These are phyloP conservation scores for Spea bombifrons DNA, from an alignment of 2,113 vertebrate species.

Conservation along the genomic window DNA sequence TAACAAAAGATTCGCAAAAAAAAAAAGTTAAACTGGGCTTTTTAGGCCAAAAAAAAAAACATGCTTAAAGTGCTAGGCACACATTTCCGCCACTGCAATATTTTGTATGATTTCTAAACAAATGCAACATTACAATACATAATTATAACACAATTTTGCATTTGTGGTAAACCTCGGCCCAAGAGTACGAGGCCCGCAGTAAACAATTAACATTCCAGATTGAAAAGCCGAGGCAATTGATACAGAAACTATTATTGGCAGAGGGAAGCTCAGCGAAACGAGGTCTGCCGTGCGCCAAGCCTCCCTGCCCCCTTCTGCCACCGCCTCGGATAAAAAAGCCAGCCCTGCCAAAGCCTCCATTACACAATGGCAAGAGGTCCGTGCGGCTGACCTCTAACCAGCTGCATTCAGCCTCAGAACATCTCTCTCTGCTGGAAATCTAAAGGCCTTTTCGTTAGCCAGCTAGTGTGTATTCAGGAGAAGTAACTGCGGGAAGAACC, in stretches of 20 bases:
- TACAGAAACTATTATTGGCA: slow-evolving; percentile 80
- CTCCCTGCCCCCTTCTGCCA: slow-evolving; percentile 70
- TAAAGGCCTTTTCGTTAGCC: slow-evolving; percentile 99
- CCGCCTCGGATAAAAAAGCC: slow-evolving; percentile 67
- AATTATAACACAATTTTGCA: too few species aligned
- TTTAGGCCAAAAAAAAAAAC: too few species aligned
- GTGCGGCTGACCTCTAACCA: slow-evolving; percentile 97
- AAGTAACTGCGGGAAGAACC: slow-evolving; percentile 91
- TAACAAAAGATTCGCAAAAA: too few species aligned
- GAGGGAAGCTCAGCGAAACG: slow-evolving; percentile 81
- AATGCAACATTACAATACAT: too few species aligned
- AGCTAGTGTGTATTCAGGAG: slow-evolving; percentile 90
- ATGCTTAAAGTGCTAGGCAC: too few species aligned
- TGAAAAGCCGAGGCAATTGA: slow-evolving; percentile 19
- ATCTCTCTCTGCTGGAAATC: slow-evolving; percentile 99
- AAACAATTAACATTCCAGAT: not conserved
- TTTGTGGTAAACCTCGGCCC: not conserved
- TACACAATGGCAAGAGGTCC: slow-evolving; percentile 98
- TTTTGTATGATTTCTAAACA: too few species aligned
- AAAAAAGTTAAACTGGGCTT: too few species aligned
- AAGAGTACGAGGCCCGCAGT: not conserved
- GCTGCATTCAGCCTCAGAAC: slow-evolving; percentile 98
- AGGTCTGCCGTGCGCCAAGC: slow-evolving; percentile 73
- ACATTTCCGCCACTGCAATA: too few species aligned
- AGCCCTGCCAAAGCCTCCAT: slow-evolving; percentile 97